A percentile compares a stretch with the other conserved stretches of the same genome.
These are phyloP conservation scores for Sturnus vulgaris DNA, from an alignment of 2,113 vertebrate species.

Conservation along the genomic window DNA sequence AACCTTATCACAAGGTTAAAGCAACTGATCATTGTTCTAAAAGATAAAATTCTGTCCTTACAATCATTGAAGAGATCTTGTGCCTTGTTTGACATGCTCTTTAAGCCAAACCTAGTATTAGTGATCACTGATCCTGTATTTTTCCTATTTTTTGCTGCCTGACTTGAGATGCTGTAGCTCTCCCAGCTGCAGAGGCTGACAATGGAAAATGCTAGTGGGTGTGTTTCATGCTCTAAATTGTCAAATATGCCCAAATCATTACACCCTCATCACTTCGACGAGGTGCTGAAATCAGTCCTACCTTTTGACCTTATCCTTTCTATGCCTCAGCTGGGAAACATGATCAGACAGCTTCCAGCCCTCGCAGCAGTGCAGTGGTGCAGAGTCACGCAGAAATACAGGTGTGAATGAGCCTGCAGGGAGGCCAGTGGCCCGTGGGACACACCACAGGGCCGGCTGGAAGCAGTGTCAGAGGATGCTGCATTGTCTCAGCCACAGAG, in stretches of 20 bases:
- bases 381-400: background rate
- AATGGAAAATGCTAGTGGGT: background rate
- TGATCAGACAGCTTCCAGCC: background rate
- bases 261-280: accelerated
- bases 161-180: background rate
- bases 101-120: background rate
- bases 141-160: background rate
- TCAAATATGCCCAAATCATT: background rate
- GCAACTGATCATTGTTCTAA: background rate
- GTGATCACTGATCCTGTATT: background rate
- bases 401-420: background rate
- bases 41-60: background rate
- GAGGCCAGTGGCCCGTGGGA: background rate
- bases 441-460: accelerated
- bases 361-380: accelerated
- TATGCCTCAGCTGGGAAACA: background rate
- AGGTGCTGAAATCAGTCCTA: background rate
- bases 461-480: background rate
- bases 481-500: accelerated
- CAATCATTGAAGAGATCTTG: background rate
- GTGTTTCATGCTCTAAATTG: background rate
- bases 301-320: background rate
- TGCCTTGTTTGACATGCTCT: background rate
- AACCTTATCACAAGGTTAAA: background rate
- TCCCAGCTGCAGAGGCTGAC: background rate